Percentiles rank a stretch among this genome's conserved stretches.
phyloP scores from a whole-genome alignment of 2,888 invertebrate species.

The Gibbula magus region DNA sequence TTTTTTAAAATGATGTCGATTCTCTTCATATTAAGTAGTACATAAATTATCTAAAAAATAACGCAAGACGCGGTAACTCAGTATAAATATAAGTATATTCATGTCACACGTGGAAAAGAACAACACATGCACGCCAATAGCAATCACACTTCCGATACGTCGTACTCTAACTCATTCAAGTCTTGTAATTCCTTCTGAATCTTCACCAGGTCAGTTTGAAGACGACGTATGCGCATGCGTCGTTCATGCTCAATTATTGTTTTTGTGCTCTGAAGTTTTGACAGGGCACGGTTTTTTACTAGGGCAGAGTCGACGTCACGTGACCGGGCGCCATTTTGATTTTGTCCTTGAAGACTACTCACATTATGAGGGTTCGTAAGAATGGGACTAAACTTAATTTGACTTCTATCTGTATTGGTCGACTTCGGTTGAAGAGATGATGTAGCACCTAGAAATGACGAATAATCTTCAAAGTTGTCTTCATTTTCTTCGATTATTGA shows the following conservation, averaged over 20 bases:
- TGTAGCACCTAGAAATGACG: background rate
- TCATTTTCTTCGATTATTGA: constrained; percentile 9
- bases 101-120: background rate
- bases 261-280: constrained; percentile 41
- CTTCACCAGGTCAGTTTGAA: constrained; percentile 52
- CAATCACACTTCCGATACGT: constrained; percentile 54
- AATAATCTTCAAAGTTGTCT: background rate
- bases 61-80: background rate
- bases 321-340: background rate
- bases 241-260: constrained; percentile 51
- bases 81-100: background rate
- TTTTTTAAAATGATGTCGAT: too few species aligned
- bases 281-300: constrained; percentile 38
- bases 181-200: constrained; percentile 58
- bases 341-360: background rate
- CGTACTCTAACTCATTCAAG: constrained; percentile 55
- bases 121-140: background rate
- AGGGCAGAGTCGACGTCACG: constrained; percentile 19
- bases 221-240: constrained; percentile 49
- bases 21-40: too few species aligned
- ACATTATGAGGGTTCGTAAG: background rate
- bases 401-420: background rate
- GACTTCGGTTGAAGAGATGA: background rate
- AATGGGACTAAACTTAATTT: background rate
- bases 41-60: too few species aligned